Evolutionary conservation across 1,140 invertebrate genomes (phyloP).

Genomic region (Atta colombica): DNA sequence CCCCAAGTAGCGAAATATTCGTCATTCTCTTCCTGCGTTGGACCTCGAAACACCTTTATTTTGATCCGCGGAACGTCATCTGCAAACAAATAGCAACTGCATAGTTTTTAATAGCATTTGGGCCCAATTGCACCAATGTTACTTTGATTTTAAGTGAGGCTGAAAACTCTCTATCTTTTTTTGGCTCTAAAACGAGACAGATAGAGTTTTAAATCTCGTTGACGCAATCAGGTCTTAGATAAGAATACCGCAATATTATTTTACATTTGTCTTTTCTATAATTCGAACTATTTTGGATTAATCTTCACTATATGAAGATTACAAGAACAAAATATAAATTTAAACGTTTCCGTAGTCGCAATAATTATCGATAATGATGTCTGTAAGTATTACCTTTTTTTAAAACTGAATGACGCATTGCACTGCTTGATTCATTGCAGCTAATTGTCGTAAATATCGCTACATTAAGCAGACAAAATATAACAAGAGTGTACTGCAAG

Average conservation of each 20-base stretch:
- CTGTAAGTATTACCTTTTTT: constrained; percentile 24
- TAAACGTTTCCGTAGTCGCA: neutral
- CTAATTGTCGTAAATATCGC: constrained; percentile 10
- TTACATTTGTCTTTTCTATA: neutral
- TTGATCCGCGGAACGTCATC: constrained; percentile 88
- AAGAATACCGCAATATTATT: neutral
- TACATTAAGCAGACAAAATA: constrained; percentile 18
- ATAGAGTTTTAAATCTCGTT: too few species aligned
- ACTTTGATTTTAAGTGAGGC: too few species aligned
- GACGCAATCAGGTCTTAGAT: neutral
- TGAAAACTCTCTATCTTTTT: too few species aligned
- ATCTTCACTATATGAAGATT: too few species aligned
- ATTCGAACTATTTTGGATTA: neutral
- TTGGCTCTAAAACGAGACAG: too few species aligned
- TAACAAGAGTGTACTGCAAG: neutral
- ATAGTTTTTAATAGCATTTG: neutral
- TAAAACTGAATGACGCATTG: neutral
- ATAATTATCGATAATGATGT: neutral
- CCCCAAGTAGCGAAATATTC: constrained; percentile 89
- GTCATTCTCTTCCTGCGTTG: constrained; percentile 88
- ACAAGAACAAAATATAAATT: neutral
- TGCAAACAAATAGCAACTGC: constrained; percentile 43
- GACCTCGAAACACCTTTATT: constrained; percentile 91
- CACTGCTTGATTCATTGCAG: neutral
- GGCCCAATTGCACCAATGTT: too few species aligned